Conservation (phyloP, 2,888 invertebrate species). For the Standfussiana lucernea region DNA sequence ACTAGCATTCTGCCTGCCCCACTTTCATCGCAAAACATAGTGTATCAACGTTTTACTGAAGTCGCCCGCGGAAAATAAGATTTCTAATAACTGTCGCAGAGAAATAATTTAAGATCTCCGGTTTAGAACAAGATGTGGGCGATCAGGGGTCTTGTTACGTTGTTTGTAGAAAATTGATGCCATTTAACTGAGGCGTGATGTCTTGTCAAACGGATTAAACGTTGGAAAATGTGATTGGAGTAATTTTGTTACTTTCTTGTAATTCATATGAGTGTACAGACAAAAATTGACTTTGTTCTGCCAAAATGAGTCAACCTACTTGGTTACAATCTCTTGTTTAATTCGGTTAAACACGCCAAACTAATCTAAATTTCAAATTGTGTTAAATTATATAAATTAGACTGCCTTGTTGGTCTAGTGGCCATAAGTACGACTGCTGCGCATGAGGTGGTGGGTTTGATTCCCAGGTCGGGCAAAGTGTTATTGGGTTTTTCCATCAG, state of each 20-base stretch:
- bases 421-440: too few relatives aligned
- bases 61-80: slow-evolving; percentile 74
- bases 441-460: too few relatives aligned
- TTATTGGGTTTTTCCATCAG: too few relatives aligned
- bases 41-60: slow-evolving; percentile 69
- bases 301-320: too few relatives aligned
- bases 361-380: too few relatives aligned
- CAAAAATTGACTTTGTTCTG: not conserved
- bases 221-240: slow-evolving; percentile 52
- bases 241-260: slow-evolving; percentile 31
- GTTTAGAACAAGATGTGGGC: slow-evolving; percentile 10
- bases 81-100: slow-evolving; percentile 69
- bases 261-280: not conserved
- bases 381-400: too few relatives aligned
- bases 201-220: slow-evolving; percentile 47
- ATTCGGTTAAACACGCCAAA: too few relatives aligned
- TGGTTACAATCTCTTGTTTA: too few relatives aligned
- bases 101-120: slow-evolving; percentile 28
- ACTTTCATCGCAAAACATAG: slow-evolving; percentile 69
- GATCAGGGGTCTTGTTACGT: slow-evolving; percentile 33
- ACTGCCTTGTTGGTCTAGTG: too few relatives aligned
- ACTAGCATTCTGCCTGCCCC: slow-evolving; percentile 39
- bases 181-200: slow-evolving; percentile 46
- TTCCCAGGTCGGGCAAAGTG: too few relatives aligned
- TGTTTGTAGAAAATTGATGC: slow-evolving; percentile 48